Percentiles rank a stretch among this genome's conserved stretches.
Evolutionary conservation across 2,888 invertebrate species (phyloP).

Genomic region (Lobophora halterata): DNA sequence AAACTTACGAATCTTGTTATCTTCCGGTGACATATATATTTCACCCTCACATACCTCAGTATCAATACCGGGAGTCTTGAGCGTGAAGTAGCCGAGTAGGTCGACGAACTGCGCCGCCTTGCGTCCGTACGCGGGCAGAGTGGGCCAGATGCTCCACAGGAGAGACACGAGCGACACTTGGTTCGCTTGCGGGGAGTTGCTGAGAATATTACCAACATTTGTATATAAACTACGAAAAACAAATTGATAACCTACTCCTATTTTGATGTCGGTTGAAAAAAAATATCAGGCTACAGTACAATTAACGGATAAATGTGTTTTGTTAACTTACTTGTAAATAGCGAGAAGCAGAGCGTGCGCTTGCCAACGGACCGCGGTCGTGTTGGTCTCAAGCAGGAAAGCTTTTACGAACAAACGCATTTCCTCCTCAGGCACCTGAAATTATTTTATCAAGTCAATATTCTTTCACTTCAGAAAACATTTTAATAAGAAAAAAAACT

Average conservation of each 20-base stretch:
- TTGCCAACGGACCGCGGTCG: conserved; percentile 96
- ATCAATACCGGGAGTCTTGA: conserved; percentile 88
- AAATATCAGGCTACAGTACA: too few relatives aligned
- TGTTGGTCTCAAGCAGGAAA: conserved; percentile 96
- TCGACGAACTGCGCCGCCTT: conserved; percentile 99
- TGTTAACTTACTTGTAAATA: conserved; percentile 86
- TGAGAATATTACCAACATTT: too few relatives aligned
- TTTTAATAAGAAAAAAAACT: conserved; percentile 8
- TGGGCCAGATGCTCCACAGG: conserved; percentile 95
- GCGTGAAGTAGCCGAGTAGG: conserved; percentile 95
- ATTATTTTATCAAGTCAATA: conserved; percentile 7
- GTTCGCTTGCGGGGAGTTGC: conserved; percentile 88
- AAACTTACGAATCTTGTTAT: too few relatives aligned
- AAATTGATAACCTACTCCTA: too few relatives aligned
- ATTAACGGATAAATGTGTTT: neutral
- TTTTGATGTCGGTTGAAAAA: too few relatives aligned
- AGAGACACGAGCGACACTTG: conserved; percentile 90
- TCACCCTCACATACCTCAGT: conserved; percentile 80
- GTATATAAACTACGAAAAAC: too few relatives aligned
- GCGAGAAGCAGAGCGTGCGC: conserved; percentile 93
- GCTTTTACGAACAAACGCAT: conserved; percentile 90
- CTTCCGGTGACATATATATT: too few relatives aligned
- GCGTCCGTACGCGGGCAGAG: conserved; percentile 93
- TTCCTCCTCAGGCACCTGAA: conserved; percentile 80
- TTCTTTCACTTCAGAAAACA: neutral